phyloP scores from a whole-genome alignment of 2,888 invertebrate genomes.

The Caradrina clavipalpis region DNA sequence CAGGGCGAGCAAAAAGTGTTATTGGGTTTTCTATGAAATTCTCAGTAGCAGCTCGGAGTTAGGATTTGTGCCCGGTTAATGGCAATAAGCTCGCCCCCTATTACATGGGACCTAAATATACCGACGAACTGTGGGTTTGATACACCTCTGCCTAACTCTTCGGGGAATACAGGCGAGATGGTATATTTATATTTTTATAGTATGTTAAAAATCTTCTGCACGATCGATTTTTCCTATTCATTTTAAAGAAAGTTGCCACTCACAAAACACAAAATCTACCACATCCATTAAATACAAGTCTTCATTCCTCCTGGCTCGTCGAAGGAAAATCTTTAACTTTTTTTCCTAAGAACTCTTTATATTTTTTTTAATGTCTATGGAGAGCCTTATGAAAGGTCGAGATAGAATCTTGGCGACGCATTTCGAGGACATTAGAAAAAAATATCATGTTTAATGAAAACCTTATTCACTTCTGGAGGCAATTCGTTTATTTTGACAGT shows the following conservation, averaged over 20 bases:
- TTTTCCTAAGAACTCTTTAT: slow-evolving; percentile 81
- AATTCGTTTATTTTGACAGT: slow-evolving; percentile 66
- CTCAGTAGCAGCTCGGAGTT: too few relatives aligned
- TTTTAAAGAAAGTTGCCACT: too few relatives aligned
- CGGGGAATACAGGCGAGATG: too few relatives aligned
- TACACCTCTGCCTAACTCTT: too few relatives aligned
- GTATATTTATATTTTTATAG: too few relatives aligned
- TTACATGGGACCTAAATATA: too few relatives aligned
- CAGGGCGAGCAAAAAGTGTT: too few relatives aligned
- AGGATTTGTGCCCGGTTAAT: too few relatives aligned
- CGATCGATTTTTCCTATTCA: too few relatives aligned
- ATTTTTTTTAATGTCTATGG: slow-evolving; percentile 83
- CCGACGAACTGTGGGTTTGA: too few relatives aligned
- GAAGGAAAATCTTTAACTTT: slow-evolving; percentile 76
- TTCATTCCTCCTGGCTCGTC: slow-evolving; percentile 18
- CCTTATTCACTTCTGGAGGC: slow-evolving; percentile 52
- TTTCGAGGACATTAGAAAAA: slow-evolving; percentile 67
- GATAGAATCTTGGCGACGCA: slow-evolving; percentile 67
- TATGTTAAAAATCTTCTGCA: not conserved
- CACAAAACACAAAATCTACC: slow-evolving; percentile 48
- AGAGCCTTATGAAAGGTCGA: slow-evolving; percentile 77
- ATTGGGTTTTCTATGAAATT: too few relatives aligned
- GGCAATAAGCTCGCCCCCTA: too few relatives aligned
- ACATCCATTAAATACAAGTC: slow-evolving; percentile 55
- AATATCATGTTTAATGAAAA: slow-evolving; percentile 65